Conservation (phyloP, 1,140 invertebrate species). For the Drosophila novamexicana region DNA sequence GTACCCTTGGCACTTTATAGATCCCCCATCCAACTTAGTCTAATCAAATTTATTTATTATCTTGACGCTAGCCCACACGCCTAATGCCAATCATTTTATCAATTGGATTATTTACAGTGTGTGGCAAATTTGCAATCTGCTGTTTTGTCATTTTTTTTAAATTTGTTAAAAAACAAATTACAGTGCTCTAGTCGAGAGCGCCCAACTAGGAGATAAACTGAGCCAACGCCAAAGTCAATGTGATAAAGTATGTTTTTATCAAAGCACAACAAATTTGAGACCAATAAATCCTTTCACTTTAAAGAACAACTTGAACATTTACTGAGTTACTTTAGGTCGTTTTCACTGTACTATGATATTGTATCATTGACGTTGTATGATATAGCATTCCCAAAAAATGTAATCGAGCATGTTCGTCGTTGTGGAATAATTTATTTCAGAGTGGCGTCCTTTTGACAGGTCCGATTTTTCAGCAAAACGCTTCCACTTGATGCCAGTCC, state of each 20-base stretch:
- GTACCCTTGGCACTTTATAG: not conserved
- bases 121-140: not conserved
- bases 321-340: not conserved
- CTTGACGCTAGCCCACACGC: constrained; percentile 3
- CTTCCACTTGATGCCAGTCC: constrained; percentile 33
- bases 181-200: no score
- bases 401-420: constrained; percentile 44
- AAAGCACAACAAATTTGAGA: no score
- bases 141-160: no score
- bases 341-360: constrained; percentile 22
- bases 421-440: constrained; percentile 42
- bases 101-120: not conserved
- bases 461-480: constrained; percentile 34
- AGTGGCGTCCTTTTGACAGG: constrained; percentile 31
- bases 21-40: no score
- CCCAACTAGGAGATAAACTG: no score
- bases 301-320: constrained; percentile 16
- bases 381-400: constrained; percentile 6
- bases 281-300: not conserved
- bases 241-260: no score
- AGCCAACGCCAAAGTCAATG: no score
- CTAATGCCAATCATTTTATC: constrained; percentile 60
- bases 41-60: constrained; percentile 53
- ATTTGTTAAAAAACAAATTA: no score
- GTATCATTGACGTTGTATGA: not conserved